These are phyloP conservation scores for Ips nitidus DNA, from an alignment of 1,140 invertebrate species.

Conservation along the genomic window DNA sequence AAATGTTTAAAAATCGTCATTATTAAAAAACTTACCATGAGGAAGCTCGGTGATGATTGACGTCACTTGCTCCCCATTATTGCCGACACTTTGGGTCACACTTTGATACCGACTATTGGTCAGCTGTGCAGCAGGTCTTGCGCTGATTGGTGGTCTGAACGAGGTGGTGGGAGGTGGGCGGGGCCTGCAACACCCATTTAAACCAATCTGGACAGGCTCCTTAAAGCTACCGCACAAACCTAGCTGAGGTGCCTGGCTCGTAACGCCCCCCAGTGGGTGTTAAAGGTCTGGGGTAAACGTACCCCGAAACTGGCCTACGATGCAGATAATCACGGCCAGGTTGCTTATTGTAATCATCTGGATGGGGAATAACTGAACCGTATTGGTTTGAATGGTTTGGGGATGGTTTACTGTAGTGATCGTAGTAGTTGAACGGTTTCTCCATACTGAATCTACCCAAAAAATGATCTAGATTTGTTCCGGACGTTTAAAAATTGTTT, in stretches of 20 bases:
- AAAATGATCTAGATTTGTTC: background rate
- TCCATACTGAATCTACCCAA: background rate
- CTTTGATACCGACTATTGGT: slow-evolving; percentile 23
- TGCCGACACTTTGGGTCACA: slow-evolving; percentile 38
- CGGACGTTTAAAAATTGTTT: background rate
- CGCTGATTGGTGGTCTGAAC: background rate
- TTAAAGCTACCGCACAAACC: too few relatives aligned
- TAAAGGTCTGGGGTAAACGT: background rate
- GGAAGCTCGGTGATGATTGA: slow-evolving; percentile 48
- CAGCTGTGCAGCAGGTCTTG: slow-evolving; percentile 23
- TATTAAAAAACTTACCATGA: slow-evolving; percentile 35
- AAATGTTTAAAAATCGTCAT: too few relatives aligned
- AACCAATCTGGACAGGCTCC: too few relatives aligned
- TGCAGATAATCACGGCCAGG: slow-evolving; percentile 25
- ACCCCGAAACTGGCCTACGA: background rate
- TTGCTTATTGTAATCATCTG: slow-evolving; percentile 33
- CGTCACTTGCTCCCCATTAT: slow-evolving; percentile 46
- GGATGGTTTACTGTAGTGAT: slow-evolving; percentile 24
- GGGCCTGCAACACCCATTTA: background rate
- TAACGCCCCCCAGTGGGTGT: too few relatives aligned
- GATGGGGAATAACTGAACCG: slow-evolving; percentile 41
- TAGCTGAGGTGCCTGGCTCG: too few relatives aligned
- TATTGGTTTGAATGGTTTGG: slow-evolving; percentile 31
- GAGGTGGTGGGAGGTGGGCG: background rate
- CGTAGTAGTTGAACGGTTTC: slow-evolving; percentile 17